These are phyloP conservation scores for Dermatemys mawii DNA, from an alignment of 2,113 vertebrate genomes.

Conservation along the genomic window DNA sequence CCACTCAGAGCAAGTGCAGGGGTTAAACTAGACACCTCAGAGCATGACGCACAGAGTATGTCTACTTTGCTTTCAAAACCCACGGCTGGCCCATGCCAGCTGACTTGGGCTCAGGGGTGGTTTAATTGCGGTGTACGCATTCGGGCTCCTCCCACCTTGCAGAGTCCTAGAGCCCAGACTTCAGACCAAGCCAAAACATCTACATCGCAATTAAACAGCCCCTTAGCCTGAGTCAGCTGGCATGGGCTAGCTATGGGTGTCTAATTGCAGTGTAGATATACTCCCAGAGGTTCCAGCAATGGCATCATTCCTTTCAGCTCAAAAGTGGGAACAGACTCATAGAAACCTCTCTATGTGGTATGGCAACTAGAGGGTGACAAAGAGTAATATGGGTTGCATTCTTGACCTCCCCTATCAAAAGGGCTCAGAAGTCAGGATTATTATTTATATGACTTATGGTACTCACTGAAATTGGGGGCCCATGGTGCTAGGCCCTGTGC, in stretches of 20 bases:
- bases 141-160: no score
- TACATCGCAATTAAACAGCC: not conserved
- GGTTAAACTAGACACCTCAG: not conserved
- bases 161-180: no score
- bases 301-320: not conserved
- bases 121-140: no score
- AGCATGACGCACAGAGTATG: not conserved
- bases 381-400: not conserved
- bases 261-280: no score
- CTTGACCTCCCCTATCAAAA: not conserved
- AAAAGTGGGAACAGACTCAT: not conserved
- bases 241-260: no score
- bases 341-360: fast-evolving
- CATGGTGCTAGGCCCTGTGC: not conserved
- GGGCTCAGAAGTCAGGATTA: not conserved
- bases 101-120: no score
- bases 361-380: not conserved
- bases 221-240: not conserved
- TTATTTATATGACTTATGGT: not conserved
- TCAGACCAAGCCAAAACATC: no score
- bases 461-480: not conserved
- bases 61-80: not conserved
- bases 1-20: not conserved
- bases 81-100: no score
- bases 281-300: not conserved